Evolutionary conservation across 1,140 invertebrate genomes (phyloP).

Genomic region (Saccostrea glomerata): DNA sequence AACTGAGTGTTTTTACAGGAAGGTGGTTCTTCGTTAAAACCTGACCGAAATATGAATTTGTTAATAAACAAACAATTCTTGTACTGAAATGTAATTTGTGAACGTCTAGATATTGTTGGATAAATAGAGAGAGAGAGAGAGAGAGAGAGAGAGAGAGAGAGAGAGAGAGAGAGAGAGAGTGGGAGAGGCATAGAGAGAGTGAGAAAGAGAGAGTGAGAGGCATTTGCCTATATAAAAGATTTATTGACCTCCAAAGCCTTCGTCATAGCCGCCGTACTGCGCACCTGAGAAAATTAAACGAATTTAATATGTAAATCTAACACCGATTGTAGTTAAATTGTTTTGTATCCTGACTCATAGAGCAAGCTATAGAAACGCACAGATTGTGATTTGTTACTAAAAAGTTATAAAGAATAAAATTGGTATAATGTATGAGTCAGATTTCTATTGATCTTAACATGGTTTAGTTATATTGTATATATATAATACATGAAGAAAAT

Average conservation of each 20-base stretch:
- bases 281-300: neutral
- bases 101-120: neutral
- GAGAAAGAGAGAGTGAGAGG: neutral
- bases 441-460: too few species aligned
- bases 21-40: neutral
- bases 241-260: neutral
- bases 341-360: too few species aligned
- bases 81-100: neutral
- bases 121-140: neutral
- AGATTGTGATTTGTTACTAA: too few species aligned
- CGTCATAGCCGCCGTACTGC: neutral
- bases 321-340: too few species aligned
- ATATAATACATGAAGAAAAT: too few species aligned
- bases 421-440: too few species aligned
- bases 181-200: neutral
- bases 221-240: neutral
- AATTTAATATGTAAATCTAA: too few species aligned
- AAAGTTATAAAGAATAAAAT: too few species aligned
- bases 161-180: neutral
- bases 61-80: neutral
- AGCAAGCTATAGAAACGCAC: too few species aligned
- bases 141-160: too few species aligned
- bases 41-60: neutral
- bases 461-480: too few species aligned
- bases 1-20: conserved; percentile 11